phyloP scores from a whole-genome alignment of 2,113 vertebrate genomes.

The Saccopteryx bilineata region DNA sequence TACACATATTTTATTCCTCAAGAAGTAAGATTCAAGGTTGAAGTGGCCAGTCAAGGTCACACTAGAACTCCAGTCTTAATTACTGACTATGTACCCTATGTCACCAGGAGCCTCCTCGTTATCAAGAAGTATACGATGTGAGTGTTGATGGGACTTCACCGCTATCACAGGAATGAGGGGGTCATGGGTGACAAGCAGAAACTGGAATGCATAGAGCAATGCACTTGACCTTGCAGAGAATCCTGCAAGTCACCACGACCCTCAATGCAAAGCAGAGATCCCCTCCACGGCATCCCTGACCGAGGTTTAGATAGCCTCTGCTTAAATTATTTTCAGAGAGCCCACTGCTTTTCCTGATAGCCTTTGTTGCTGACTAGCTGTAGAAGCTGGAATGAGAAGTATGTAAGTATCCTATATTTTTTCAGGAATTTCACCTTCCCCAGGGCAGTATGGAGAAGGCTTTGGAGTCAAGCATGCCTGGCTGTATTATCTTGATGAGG shows the following conservation, averaged over 20 bases:
- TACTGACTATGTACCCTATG: background rate
- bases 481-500: background rate
- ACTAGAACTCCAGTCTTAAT: background rate
- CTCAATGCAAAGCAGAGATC: background rate
- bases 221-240: constrained; percentile 10
- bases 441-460: background rate
- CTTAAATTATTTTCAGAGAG: constrained; percentile 2
- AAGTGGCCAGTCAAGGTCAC: background rate
- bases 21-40: background rate
- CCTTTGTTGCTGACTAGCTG: background rate
- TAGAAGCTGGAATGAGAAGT: background rate
- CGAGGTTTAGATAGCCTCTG: background rate
- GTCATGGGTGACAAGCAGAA: background rate
- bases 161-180: background rate
- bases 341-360: background rate
- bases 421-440: background rate
- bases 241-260: background rate
- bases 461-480: background rate
- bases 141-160: background rate
- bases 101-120: background rate
- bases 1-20: background rate
- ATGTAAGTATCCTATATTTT: background rate
- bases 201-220: background rate
- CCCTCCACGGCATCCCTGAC: background rate
- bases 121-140: background rate